Percentiles rank a stretch among this genome's conserved stretches.
Evolutionary conservation across 2,888 invertebrate species (phyloP).

Genomic region (Copidosoma aretas): DNA sequence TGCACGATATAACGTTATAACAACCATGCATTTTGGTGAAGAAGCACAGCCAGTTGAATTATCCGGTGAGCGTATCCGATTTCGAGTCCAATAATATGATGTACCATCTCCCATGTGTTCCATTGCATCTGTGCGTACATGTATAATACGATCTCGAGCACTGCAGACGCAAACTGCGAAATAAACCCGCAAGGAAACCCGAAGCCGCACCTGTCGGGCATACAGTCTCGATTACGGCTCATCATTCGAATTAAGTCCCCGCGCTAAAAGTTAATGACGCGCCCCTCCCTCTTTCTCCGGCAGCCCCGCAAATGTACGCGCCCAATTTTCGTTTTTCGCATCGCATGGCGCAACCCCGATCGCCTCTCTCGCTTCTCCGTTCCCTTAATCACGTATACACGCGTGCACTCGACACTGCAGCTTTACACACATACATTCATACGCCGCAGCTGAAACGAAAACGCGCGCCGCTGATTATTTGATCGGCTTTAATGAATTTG

Average conservation of each 20-base stretch:
- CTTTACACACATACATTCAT: neutral
- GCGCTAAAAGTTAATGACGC: no score
- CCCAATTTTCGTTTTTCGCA: neutral
- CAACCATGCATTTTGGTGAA: no score
- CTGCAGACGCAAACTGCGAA: constrained; percentile 10
- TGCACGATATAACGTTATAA: no score
- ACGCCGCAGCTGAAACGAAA: constrained; percentile 19
- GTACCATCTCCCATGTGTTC: no score
- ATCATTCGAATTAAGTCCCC: constrained; percentile 44
- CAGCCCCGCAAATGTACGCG: constrained; percentile 18
- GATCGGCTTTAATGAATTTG: constrained; percentile 37
- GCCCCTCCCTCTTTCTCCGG: constrained; percentile 26
- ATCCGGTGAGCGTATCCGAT: no score
- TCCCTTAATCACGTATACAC: constrained; percentile 8
- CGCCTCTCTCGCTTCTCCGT: neutral
- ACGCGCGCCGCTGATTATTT: constrained; percentile 26
- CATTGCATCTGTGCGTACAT: no score
- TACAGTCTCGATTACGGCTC: constrained; percentile 45
- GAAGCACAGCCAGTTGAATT: no score
- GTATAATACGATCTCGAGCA: no score
- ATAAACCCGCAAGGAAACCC: constrained; percentile 9
- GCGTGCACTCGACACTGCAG: no score
- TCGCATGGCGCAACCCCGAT: no score
- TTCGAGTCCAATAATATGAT: no score
- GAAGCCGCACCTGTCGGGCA: constrained; percentile 43